phyloP scores from a whole-genome alignment of 2,888 invertebrate genomes.

The Laspeyria flexula region DNA sequence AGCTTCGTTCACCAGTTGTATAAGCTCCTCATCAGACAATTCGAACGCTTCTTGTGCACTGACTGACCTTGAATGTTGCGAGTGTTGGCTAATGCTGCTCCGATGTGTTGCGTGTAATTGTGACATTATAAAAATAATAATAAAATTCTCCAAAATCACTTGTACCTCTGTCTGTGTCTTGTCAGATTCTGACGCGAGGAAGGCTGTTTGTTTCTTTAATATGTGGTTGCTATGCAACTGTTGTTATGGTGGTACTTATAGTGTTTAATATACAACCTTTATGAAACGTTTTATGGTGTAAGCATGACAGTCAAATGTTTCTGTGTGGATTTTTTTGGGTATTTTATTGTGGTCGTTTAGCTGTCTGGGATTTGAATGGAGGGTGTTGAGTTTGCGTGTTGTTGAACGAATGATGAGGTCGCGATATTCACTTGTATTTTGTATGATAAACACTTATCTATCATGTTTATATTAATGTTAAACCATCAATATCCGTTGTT shows the following conservation, averaged over 20 bases:
- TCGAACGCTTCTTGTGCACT: constrained; percentile 63
- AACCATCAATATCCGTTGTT: too few relatives aligned
- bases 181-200: constrained; percentile 3
- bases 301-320: neutral
- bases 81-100: constrained; percentile 63
- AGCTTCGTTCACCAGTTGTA: constrained; percentile 64
- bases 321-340: neutral
- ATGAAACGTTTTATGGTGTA: constrained; percentile 9
- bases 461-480: too few relatives aligned
- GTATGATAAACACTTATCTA: neutral
- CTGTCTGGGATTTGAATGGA: neutral
- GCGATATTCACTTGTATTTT: neutral
- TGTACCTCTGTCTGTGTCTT: neutral
- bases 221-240: constrained; percentile 17
- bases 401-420: too few relatives aligned
- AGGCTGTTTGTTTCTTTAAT: neutral
- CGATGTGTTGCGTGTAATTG: constrained; percentile 32
- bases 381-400: neutral
- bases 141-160: constrained; percentile 7
- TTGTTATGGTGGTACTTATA: neutral
- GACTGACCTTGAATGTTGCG: constrained; percentile 61
- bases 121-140: constrained; percentile 24
- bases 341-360: neutral
- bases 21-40: constrained; percentile 65
- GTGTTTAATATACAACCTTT: constrained; percentile 8